A percentile compares a stretch with the other conserved stretches of the same genome.
Evolutionary conservation across 2,888 invertebrate species (phyloP).

Genomic region (Papilio elwesi): DNA sequence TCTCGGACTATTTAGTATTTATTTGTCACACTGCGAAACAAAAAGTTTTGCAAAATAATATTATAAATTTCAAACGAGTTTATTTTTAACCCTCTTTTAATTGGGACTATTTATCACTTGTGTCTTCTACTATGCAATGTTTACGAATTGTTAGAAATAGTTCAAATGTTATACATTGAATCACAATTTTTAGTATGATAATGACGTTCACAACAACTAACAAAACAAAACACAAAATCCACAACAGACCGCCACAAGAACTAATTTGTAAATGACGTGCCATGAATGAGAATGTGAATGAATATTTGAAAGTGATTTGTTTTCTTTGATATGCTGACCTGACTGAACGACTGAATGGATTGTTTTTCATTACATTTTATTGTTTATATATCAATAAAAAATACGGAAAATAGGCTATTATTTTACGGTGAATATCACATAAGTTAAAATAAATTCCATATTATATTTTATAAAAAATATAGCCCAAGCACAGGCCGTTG

Average conservation of each 20-base stretch:
- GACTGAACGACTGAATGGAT: not conserved
- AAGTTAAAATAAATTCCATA: too few relatives aligned
- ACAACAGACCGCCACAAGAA: conserved; percentile 15
- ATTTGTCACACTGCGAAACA: conserved; percentile 39
- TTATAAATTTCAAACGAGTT: conserved; percentile 15
- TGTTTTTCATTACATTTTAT: not conserved
- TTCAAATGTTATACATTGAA: not conserved
- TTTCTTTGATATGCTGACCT: not conserved
- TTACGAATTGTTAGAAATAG: not conserved
- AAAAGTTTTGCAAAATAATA: conserved; percentile 41
- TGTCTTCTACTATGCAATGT: not conserved
- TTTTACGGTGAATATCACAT: too few relatives aligned
- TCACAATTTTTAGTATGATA: conserved; percentile 37
- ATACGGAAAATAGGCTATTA: too few relatives aligned
- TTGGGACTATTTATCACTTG: not conserved
- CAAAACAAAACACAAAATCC: conserved; percentile 21
- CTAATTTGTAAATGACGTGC: conserved; percentile 20
- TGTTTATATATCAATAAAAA: too few relatives aligned
- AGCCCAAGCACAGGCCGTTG: too few relatives aligned
- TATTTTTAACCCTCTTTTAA: not conserved
- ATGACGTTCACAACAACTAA: conserved; percentile 36
- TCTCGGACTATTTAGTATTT: not conserved
- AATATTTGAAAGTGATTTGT: not conserved
- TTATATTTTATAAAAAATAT: too few relatives aligned
- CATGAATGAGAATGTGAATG: conserved; percentile 2